Evolutionary conservation across 2,888 invertebrate species (phyloP), one percentile per base, ranked within the genome.

Genomic region (Orchestes rusci): DNA sequence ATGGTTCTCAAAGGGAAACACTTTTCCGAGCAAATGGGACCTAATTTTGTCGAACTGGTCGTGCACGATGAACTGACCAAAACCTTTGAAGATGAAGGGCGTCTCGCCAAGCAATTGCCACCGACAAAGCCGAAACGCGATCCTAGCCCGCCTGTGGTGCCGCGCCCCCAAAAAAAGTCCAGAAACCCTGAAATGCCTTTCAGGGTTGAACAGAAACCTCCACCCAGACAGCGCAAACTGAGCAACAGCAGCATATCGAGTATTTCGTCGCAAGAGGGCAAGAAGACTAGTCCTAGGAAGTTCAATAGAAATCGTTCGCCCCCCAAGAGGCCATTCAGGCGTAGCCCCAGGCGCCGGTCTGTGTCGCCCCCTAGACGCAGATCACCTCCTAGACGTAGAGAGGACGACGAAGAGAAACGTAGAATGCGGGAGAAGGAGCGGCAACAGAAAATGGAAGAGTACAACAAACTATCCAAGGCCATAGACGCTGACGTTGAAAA

Each of bases 1-100:
- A 76, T 81, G 69, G 74, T 87, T 15, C 76, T 73, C 56, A 75
- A 76, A 55, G 77, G 79, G 20, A 71, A 69, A 45, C 89, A 89
- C 69, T 81, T 79, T 63, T 70, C 72, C 32, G 82, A 82, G 59
- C 69, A 68, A 7, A 64, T 65, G 2, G 79, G 77, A 0, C 64
- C 67, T 1, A 74, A 76, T 1, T 80, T 82, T 53, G 59, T 70
- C 15, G 66, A 73, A 44, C 59, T 73, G 13, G 65, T 75, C 7
- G 69, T 70, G 37, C 66, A 68, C 35, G 64, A 71, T 4, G 64
- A 60, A 53, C 60, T 58, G 19, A 67, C 66, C 0, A 65, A 63
- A 50, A 45, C 53, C 12, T 49, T 56, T 32, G 61, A 62, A 35
- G 61, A 62, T 63, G 55, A 48, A 44, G 46, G 53, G 43, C 23